phyloP scores from a whole-genome alignment of 1,140 invertebrate species.

The Trachelipus rathkii region DNA sequence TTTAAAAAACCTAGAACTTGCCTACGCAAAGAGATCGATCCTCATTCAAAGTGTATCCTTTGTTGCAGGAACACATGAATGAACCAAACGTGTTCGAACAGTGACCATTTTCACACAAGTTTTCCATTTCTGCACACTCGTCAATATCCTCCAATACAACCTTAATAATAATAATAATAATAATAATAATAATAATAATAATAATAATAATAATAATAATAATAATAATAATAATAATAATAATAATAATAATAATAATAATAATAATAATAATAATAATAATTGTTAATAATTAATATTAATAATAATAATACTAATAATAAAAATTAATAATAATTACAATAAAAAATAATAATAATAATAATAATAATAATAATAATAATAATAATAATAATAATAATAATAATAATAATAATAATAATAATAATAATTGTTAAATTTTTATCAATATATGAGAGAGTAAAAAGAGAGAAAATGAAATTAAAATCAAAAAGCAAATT shows the following conservation, averaged over 20 bases:
- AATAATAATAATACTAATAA: background rate
- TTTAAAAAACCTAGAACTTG: no score
- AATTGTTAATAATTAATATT: background rate
- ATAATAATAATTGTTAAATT: no score
- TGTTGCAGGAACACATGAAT: constrained; percentile 72
- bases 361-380: background rate
- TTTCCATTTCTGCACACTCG: constrained; percentile 75
- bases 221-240: background rate
- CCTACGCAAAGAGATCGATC: constrained; percentile 68
- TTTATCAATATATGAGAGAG: no score
- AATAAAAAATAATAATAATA: background rate
- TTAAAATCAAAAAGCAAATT: no score
- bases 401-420: no score
- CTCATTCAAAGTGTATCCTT: constrained; percentile 66
- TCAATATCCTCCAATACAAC: constrained; percentile 75
- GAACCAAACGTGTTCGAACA: constrained; percentile 86
- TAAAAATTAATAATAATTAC: no score
- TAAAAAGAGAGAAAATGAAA: no score
- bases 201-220: constrained; percentile 1
- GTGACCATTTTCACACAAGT: constrained; percentile 73
- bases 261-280: background rate
- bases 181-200: background rate
- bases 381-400: no score
- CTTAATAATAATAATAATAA: constrained; percentile 50
- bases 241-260: background rate